Base-by-base conservation (phyloP, 2,797 vertebrate genomes). In the Rousettus madagascariensis region DNA sequence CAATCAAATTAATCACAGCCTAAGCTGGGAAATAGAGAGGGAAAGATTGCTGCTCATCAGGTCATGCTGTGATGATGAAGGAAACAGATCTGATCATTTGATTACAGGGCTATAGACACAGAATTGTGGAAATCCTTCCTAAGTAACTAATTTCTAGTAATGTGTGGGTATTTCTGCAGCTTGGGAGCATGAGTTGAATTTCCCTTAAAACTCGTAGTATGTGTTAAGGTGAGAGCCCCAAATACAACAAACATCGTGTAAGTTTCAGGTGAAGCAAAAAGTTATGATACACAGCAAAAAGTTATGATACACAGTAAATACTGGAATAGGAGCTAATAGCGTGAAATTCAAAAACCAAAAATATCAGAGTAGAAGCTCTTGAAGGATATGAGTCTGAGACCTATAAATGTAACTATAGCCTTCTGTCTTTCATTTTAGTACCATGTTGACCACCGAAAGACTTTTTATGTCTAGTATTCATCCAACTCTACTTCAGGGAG, bases 1-100 rank as follows among this genome's bases (percentile, higher is more conserved):
- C 90, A 96, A 96, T 95, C 90, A 95, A 90, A 95, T 95, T 97
- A 97, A 95, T 97, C 89, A 96, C 20, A 95, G 71, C 7, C 57
- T 93, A 97, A 80, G 12, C 72, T 78, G 72, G 20, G 26, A 94
- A 91, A 91, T 43, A 83, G 86, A 75, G 78, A 93, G n/a, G 53
- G 53, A 75, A 90, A 55, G 59, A 90, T 85, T 96, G 66, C 38
- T 78, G 3, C 51, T 93, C 84, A 69, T 94, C 93, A 94, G 84
- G 26, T 78, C 91, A 59, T 69, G 95, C 91, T 97, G 96, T 8
- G 77, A 91, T 69, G 75, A 94, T 91, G 55, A 90, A 96, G 79
- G 53, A 94, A 96, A 95, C 46, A 91, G 86, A 96, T 49, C 79
- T 94, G 84, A 94, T 87, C 86, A 93, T 77, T 93, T 96, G 75